These are phyloP conservation scores for Neolamprologus kungweensis DNA, from an alignment of 2,113 vertebrate species.

Conservation along the genomic window DNA sequence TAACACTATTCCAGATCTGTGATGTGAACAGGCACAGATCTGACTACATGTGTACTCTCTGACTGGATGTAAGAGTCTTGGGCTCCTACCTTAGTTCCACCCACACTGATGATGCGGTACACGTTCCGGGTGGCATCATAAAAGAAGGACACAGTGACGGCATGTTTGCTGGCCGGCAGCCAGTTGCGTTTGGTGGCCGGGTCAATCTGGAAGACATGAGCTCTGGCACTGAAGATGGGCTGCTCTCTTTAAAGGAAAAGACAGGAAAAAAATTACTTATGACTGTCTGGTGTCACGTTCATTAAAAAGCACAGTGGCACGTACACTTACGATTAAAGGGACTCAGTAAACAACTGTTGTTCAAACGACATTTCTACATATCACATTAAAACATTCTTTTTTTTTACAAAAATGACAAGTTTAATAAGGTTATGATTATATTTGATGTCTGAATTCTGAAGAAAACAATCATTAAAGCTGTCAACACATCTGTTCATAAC, in stretches of 20 bases:
- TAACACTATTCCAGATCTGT: background rate
- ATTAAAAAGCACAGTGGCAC: background rate
- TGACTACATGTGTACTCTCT: background rate
- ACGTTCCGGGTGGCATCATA: conserved; percentile 82
- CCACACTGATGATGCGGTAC: conserved; percentile 95
- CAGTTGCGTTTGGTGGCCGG: conserved; percentile 92
- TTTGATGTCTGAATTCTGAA: background rate
- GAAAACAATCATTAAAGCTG: background rate
- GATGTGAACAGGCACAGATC: background rate
- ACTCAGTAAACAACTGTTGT: background rate
- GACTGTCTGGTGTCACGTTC: background rate
- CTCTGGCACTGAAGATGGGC: conserved; percentile 91
- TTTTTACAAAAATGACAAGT: background rate
- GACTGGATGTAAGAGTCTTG: background rate
- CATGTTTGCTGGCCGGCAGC: conserved; percentile 93
- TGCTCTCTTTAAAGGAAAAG: conserved; percentile 78
- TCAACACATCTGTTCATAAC: background rate
- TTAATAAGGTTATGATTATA: background rate
- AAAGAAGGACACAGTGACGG: conserved; percentile 81
- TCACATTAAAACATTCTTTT: accelerated
- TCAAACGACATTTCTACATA: background rate
- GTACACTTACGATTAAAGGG: background rate
- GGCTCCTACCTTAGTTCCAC: conserved; percentile 85
- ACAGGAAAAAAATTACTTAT: background rate
- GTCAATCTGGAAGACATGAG: conserved; percentile 97